Evolutionary conservation across 2,113 vertebrate species (phyloP).

Genomic region (Pluvialis apricaria): DNA sequence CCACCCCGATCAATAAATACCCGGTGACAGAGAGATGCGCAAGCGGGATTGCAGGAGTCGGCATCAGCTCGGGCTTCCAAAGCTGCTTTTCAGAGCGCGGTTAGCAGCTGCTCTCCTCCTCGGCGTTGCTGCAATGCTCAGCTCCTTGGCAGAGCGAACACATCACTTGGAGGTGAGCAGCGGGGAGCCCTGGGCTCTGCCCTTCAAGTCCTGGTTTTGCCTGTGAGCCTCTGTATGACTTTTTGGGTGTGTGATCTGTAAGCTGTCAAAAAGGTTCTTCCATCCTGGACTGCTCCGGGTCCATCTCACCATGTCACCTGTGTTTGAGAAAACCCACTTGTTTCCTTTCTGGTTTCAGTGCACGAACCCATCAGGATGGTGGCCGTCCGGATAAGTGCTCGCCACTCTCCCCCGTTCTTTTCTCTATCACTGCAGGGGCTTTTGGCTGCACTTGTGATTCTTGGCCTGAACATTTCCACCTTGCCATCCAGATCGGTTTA

Average conservation of each 20-base stretch:
- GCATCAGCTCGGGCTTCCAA: background rate
- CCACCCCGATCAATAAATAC: background rate
- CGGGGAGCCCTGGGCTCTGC: background rate
- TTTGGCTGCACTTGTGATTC: background rate
- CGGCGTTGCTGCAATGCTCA: accelerated
- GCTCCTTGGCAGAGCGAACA: background rate
- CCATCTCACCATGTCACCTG: background rate
- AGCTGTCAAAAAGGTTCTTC: background rate
- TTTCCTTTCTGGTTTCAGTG: background rate
- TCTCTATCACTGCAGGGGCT: background rate
- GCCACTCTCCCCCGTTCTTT: background rate
- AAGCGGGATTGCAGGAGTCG: background rate
- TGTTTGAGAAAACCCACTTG: too few relatives aligned
- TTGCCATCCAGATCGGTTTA: background rate
- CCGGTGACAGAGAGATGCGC: background rate
- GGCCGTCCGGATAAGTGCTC: accelerated
- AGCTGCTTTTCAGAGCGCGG: background rate
- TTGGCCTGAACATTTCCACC: too few relatives aligned
- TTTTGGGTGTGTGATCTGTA: background rate
- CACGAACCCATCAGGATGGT: background rate
- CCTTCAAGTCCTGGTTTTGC: background rate
- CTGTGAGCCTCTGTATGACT: background rate
- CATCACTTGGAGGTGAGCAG: background rate
- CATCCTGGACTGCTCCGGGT: background rate
- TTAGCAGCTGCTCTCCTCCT: background rate